Base-by-base conservation (phyloP, 2,797 vertebrate genomes). In the Neosilurus mollespiculum region DNA sequence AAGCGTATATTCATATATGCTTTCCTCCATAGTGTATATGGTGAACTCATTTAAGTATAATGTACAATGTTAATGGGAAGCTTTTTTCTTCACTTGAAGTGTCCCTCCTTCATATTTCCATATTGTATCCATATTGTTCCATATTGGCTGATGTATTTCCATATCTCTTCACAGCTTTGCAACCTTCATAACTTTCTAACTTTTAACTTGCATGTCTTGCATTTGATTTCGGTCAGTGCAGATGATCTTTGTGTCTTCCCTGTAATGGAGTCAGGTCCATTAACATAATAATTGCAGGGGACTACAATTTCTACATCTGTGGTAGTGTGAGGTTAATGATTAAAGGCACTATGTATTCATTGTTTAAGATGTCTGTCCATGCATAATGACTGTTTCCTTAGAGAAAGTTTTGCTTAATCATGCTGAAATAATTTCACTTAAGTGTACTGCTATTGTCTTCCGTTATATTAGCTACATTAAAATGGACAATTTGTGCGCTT, bases 401-500 rank as follows among this genome's bases (percentile, higher is more conserved):
- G 87, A 90, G 91, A 92, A 93, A 92, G 92, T 94, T 91, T 93
- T 91, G 93, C 92, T 94, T 95, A 93, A 94, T 94, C 94, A 94
- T 91, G 91, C 93, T 93, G 95, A 91, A 93, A 92, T 94, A 94
- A 95, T 93, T 92, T 90, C 90, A 90, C 92, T 92, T 94, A 92
- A 95, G 95, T 92, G 76, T 78, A 34, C 65, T 59, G 70, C 69
- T 83, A 72, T 72, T 86, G 85, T 94, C 91, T 90, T 88, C 91
- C 94, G 93, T 94, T 93, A 95, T 95, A 96, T 95, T 94, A 96
- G 96, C 94, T 84, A 88, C 75, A 85, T 83, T 84, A 85, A 93
- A 92, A 94, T 90, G 90, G 92, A 94, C 93, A 94, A 94, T 94
- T 94, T 90, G 93, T 92, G 92, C 91, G 93, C 94, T 96, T 95